phyloP scores from a whole-genome alignment of 2,888 invertebrate species.

The Amblyjoppa fuscipennis region DNA sequence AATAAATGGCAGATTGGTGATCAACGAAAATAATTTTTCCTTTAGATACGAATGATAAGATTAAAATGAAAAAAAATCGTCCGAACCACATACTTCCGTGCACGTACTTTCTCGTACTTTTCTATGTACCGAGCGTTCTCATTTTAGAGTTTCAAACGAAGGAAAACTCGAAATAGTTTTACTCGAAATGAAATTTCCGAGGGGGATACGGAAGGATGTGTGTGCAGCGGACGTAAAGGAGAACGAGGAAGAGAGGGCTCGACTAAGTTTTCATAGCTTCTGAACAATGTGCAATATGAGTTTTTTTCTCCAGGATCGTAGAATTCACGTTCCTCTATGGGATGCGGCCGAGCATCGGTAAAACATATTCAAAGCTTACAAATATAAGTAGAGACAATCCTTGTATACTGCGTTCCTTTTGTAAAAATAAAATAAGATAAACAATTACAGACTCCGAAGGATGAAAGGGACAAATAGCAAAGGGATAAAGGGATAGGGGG shows the following conservation, averaged over 20 bases:
- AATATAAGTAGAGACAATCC: constrained; percentile 49
- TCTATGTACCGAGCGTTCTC: constrained; percentile 70
- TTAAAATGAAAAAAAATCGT: neutral
- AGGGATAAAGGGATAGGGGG: too few relatives aligned
- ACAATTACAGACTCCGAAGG: constrained; percentile 30
- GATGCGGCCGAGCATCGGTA: constrained; percentile 49
- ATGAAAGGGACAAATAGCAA: neutral
- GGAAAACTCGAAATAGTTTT: constrained; percentile 84
- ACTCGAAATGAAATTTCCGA: constrained; percentile 84
- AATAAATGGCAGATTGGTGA: too few relatives aligned
- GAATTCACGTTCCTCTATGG: constrained; percentile 55
- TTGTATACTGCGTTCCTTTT: constrained; percentile 40
- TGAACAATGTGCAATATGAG: constrained; percentile 62
- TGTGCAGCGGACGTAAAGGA: constrained; percentile 45
- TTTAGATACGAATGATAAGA: neutral
- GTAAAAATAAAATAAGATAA: neutral
- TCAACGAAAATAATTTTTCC: neutral
- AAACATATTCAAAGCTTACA: constrained; percentile 64
- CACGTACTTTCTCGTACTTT: constrained; percentile 55
- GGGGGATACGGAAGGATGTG: constrained; percentile 64
- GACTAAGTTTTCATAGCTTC: constrained; percentile 30
- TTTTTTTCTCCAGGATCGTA: constrained; percentile 7
- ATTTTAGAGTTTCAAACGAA: constrained; percentile 79
- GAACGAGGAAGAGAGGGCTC: constrained; percentile 64
- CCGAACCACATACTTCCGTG: neutral